phyloP scores from a whole-genome alignment of 2,888 invertebrate species.

The Melikaiella ostensackeni region DNA sequence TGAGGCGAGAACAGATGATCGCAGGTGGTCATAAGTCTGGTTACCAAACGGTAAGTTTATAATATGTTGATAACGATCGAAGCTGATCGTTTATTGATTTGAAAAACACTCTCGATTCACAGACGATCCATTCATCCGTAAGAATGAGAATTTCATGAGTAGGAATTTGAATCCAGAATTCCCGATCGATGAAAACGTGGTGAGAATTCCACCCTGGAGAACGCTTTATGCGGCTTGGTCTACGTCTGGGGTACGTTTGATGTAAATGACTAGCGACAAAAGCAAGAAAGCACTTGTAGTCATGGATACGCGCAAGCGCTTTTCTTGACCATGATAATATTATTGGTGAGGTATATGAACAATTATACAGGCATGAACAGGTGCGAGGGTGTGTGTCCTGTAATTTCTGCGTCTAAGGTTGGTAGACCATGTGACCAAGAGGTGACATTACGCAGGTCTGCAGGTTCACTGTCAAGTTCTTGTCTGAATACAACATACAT shows the following conservation, averaged over 20 bases:
- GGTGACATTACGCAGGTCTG: conserved; percentile 40
- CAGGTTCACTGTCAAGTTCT: conserved; percentile 38
- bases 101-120: not conserved
- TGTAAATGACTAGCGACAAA: conserved; percentile 42
- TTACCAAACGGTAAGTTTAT: not conserved
- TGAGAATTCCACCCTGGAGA: conserved; percentile 12
- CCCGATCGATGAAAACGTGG: not conserved
- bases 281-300: conserved; percentile 48
- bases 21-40: not conserved
- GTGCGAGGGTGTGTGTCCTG: conserved; percentile 3
- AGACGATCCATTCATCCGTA: not conserved
- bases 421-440: conserved; percentile 9
- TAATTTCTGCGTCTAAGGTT: conserved; percentile 14
- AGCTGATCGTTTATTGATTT: not conserved
- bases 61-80: not conserved
- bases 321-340: not conserved
- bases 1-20: not conserved
- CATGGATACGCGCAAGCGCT: conserved; percentile 59
- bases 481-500: not conserved
- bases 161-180: not conserved
- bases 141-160: not conserved
- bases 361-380: not conserved
- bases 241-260: conserved; percentile 44
- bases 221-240: conserved; percentile 12
- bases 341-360: no score